Percentiles rank a stretch among this genome's conserved stretches.
Conservation (phyloP, 2,888 invertebrate species). For the Pheosia tremula region DNA sequence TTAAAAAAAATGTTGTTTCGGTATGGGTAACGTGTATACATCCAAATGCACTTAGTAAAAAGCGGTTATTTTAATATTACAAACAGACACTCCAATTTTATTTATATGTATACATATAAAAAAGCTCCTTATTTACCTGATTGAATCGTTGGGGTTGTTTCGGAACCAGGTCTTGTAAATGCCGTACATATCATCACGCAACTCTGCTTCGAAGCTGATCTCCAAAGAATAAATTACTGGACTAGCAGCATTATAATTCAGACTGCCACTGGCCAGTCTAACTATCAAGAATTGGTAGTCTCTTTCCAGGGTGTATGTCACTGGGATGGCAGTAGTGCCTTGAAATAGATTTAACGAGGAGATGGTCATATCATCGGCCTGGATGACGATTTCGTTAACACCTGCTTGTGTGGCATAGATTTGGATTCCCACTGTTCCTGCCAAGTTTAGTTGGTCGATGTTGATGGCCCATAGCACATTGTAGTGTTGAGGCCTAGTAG, state of each 20-base stretch:
- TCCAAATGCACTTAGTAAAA: no score
- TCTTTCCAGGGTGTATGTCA: conserved; percentile 28
- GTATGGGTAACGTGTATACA: no score
- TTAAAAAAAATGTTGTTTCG: no score
- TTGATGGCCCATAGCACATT: conserved; percentile 74
- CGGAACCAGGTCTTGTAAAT: conserved; percentile 74
- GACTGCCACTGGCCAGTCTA: conserved; percentile 29
- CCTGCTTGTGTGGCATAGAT: conserved; percentile 53
- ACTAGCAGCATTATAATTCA: conserved; percentile 44
- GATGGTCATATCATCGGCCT: conserved; percentile 55
- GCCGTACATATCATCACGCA: conserved; percentile 74
- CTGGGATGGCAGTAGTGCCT: conserved; percentile 38
- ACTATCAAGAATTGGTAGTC: conserved; percentile 60
- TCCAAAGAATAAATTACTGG: conserved; percentile 49
- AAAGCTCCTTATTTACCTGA: conserved; percentile 46
- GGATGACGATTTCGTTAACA: conserved; percentile 64
- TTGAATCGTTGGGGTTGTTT: conserved; percentile 38
- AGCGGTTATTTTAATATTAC: no score
- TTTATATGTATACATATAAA: no score
- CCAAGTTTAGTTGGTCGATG: conserved; percentile 51
- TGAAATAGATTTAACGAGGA: conserved; percentile 66
- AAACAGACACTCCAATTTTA: no score
- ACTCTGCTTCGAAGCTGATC: conserved; percentile 53
- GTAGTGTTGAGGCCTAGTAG: conserved; percentile 81
- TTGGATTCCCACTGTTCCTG: conserved; percentile 66